Conservation (phyloP, 2,797 vertebrate species). For the Pseudocheirus occidentalis region DNA sequence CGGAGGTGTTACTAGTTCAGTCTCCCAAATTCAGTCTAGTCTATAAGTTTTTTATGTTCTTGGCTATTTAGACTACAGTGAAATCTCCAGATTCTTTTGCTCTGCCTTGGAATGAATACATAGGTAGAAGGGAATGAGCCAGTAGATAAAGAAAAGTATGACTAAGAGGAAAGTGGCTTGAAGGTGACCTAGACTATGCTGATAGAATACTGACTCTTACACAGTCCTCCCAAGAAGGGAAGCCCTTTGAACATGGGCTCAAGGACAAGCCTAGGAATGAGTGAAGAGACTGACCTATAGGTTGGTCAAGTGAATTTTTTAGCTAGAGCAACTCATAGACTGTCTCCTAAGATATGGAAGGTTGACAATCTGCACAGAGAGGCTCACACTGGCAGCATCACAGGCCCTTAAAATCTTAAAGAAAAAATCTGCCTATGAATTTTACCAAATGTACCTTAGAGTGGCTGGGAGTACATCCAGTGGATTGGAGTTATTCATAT, state of each 20-base stretch:
- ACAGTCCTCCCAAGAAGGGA: not conserved
- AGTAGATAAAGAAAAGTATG: not conserved
- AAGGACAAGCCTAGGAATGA: not conserved
- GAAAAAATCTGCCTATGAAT: not conserved
- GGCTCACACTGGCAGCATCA: not conserved
- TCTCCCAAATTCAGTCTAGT: not conserved
- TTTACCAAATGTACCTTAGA: not conserved
- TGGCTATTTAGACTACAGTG: not conserved
- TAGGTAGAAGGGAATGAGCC: not conserved
- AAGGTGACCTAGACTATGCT: not conserved
- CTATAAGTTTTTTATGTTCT: not conserved
- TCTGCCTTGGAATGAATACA: not conserved
- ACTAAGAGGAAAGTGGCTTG: not conserved
- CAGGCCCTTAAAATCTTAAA: not conserved
- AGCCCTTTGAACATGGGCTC: not conserved
- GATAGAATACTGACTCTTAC: not conserved
- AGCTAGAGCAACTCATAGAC: not conserved
- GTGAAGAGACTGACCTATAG: not conserved
- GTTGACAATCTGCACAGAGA: not conserved
- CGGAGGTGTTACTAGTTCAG: not conserved
- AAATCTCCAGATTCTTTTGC: not conserved
- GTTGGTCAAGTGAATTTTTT: not conserved
- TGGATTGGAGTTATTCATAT: not conserved
- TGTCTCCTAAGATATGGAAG: not conserved
- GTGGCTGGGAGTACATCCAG: not conserved